Conservation (phyloP, 2,113 vertebrate genomes). For the Numenius arquata region DNA sequence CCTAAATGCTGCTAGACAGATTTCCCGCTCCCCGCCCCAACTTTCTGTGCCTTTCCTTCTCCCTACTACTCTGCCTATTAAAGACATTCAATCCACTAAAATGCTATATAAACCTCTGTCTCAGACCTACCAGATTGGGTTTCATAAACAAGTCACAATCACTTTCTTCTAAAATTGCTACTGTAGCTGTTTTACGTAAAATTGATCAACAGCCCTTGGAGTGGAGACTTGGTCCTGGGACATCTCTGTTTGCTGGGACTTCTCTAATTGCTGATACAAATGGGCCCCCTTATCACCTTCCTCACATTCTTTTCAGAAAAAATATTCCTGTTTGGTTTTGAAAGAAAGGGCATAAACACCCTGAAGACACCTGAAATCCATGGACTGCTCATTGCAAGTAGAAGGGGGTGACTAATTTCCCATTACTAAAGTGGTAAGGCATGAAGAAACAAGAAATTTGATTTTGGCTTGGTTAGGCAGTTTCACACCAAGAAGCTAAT, state of each 20-base stretch:
- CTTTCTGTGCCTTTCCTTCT: neutral
- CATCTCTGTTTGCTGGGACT: neutral
- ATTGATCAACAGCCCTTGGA: neutral
- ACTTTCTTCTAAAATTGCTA: neutral
- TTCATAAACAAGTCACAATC: neutral
- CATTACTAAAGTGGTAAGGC: neutral
- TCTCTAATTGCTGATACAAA: neutral
- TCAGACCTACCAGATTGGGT: neutral
- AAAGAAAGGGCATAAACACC: neutral
- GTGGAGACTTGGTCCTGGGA: neutral
- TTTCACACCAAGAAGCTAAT: neutral
- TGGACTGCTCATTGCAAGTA: neutral
- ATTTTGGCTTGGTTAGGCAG: neutral
- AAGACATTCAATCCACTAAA: neutral
- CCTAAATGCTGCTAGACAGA: neutral
- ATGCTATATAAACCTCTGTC: accelerated
- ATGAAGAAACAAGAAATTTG: neutral
- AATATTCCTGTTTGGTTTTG: neutral
- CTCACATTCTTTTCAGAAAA: neutral
- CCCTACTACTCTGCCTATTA: accelerated
- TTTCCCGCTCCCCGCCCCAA: accelerated
- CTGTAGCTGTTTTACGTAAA: neutral
- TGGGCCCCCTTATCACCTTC: neutral
- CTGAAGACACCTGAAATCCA: neutral
- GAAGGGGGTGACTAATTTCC: neutral